phyloP scores from a whole-genome alignment of 2,113 vertebrate species.

The Corapipo altera region DNA sequence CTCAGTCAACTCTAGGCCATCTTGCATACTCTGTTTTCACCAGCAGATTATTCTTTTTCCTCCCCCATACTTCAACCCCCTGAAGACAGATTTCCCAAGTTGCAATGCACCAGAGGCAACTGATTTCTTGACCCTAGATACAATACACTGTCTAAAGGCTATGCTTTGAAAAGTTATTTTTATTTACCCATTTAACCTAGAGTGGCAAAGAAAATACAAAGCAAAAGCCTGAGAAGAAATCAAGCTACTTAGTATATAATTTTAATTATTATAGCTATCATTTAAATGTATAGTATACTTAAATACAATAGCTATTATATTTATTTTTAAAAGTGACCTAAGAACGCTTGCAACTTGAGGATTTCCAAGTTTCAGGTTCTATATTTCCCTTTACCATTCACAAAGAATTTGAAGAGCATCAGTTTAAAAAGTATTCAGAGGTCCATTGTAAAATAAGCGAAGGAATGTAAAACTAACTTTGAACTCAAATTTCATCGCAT shows the following conservation, averaged over 20 bases:
- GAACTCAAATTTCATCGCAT: neutral
- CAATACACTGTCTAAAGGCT: neutral
- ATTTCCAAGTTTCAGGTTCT: neutral
- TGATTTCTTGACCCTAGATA: neutral
- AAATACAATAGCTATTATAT: neutral
- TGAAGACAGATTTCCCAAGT: neutral
- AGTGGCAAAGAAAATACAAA: neutral
- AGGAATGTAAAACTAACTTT: neutral
- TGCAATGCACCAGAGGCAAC: neutral
- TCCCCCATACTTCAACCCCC: neutral
- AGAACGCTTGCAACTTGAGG: neutral
- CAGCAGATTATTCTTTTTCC: neutral
- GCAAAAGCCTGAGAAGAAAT: neutral
- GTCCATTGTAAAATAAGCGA: neutral
- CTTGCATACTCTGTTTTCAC: fast-evolving
- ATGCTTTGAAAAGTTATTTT: neutral
- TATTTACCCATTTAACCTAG: neutral
- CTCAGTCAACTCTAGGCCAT: neutral
- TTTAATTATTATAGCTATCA: neutral
- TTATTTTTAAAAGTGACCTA: neutral
- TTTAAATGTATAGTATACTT: neutral
- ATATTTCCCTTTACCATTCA: neutral
- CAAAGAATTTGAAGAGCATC: neutral
- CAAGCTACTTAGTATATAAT: neutral
- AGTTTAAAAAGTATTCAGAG: neutral